Conservation (phyloP, 2,888 invertebrate species). For the Phymatocera aterrima region DNA sequence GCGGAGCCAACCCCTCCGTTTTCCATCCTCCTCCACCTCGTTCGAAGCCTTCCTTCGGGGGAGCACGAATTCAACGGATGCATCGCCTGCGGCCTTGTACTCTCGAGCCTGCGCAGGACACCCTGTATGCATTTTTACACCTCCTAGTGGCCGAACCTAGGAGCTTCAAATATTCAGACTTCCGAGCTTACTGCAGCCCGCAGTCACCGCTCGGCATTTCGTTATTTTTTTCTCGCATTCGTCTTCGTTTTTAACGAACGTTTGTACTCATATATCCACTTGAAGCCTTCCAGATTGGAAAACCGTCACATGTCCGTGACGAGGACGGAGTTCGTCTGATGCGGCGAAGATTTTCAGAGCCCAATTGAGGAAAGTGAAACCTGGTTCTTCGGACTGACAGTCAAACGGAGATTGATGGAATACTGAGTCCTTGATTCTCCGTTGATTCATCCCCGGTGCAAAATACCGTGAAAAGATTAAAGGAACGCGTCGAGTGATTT, state of each 20-base stretch:
- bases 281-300: not conserved
- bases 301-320: not conserved
- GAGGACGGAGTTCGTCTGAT: not conserved
- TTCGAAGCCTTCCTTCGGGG: not conserved
- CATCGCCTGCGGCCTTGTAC: not conserved
- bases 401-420: conserved; percentile 17
- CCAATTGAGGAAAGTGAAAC: not conserved
- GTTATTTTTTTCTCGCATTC: not conserved
- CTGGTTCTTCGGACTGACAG: not conserved
- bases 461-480: conserved; percentile 30
- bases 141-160: not conserved
- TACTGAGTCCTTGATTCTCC: not conserved
- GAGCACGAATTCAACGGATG: not conserved
- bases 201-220: not conserved
- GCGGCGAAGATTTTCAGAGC: not conserved
- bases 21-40: conserved; percentile 15
- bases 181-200: not conserved
- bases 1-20: conserved; percentile 33
- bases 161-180: not conserved
- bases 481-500: not conserved
- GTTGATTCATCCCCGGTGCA: not conserved
- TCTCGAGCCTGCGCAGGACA: not conserved
- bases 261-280: not conserved
- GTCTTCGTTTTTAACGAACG: not conserved
- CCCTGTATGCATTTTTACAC: conserved; percentile 13